Conservation (phyloP, 2,113 vertebrate species). For the Pachypanchax playfairii region DNA sequence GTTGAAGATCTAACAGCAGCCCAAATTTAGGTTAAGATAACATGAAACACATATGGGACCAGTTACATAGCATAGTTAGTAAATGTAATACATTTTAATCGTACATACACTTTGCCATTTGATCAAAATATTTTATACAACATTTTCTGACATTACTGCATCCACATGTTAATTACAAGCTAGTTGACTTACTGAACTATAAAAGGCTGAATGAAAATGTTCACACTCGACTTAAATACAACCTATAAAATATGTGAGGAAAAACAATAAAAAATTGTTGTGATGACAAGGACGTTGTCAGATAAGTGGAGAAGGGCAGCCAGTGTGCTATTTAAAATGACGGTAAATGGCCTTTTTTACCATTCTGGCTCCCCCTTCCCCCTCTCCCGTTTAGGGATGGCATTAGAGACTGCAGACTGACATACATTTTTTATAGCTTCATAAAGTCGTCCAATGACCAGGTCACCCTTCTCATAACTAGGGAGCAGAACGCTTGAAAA, state of each 20-base stretch:
- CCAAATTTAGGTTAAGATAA: background rate
- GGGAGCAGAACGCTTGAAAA: conserved; percentile 99
- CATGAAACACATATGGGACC: background rate
- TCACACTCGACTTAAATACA: conserved; percentile 61
- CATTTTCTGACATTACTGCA: background rate
- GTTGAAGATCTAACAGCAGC: conserved; percentile 20
- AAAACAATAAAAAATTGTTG: conserved; percentile 77
- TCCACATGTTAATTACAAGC: conserved; percentile 23
- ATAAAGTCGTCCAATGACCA: conserved; percentile 99
- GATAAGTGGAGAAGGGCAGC: conserved; percentile 85
- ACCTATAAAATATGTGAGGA: conserved; percentile 65
- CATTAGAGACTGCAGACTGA: conserved; percentile 99
- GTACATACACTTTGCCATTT: conserved; percentile 6
- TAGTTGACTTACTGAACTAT: conserved; percentile 25
- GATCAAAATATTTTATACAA: conserved; percentile 3
- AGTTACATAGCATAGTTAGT: background rate
- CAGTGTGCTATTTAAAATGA: conserved; percentile 92
- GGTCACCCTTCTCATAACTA: conserved; percentile 99
- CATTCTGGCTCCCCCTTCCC: conserved; percentile 84
- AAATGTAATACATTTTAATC: conserved; percentile 1
- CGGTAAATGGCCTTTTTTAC: conserved; percentile 94
- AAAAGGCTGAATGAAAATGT: conserved; percentile 35
- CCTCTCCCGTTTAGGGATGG: conserved; percentile 86
- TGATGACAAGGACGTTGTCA: conserved; percentile 82
- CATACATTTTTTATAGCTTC: conserved; percentile 99